phyloP scores from a whole-genome alignment of 1,140 invertebrate genomes.

The Andricus grossulariae region DNA sequence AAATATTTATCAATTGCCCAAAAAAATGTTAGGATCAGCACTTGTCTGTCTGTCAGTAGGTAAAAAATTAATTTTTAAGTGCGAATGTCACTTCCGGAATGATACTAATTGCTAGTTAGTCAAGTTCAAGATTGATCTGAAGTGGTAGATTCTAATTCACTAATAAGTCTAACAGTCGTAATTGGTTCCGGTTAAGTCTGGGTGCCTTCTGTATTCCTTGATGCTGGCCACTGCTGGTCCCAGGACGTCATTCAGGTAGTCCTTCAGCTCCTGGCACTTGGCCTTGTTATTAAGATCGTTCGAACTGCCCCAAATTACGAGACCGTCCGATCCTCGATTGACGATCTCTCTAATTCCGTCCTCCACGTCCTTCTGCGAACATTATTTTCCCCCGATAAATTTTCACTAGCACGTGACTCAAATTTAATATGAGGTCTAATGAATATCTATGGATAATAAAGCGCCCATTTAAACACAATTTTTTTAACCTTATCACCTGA shows the following conservation, averaged over 20 bases:
- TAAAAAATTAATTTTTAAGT: too few species aligned
- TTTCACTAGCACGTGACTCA: not conserved
- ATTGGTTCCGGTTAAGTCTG: constrained; percentile 3
- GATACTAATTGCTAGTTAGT: not conserved
- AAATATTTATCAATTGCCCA: too few species aligned
- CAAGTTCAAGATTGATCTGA: not conserved
- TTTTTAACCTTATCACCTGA: not conserved
- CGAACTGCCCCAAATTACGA: constrained; percentile 86
- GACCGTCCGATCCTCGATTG: constrained; percentile 77
- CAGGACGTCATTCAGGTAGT: constrained; percentile 79
- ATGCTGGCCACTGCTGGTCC: constrained; percentile 76
- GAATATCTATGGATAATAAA: not conserved
- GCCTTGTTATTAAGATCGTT: constrained; percentile 80
- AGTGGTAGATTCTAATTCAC: not conserved
- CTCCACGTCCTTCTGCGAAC: constrained; percentile 77
- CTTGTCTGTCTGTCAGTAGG: too few species aligned
- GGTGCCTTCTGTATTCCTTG: constrained; percentile 21
- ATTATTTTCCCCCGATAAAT: constrained; percentile 29
- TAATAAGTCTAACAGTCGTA: not conserved
- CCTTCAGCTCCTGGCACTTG: constrained; percentile 79
- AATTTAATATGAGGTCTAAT: not conserved
- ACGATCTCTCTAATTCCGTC: constrained; percentile 76
- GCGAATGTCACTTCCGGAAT: not conserved
- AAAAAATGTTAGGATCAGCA: too few species aligned
- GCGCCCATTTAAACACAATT: not conserved